A percentile compares a stretch with the other conserved stretches of the same genome.
Conservation (phyloP, 2,888 invertebrate species). For the Heliconius hortense region DNA sequence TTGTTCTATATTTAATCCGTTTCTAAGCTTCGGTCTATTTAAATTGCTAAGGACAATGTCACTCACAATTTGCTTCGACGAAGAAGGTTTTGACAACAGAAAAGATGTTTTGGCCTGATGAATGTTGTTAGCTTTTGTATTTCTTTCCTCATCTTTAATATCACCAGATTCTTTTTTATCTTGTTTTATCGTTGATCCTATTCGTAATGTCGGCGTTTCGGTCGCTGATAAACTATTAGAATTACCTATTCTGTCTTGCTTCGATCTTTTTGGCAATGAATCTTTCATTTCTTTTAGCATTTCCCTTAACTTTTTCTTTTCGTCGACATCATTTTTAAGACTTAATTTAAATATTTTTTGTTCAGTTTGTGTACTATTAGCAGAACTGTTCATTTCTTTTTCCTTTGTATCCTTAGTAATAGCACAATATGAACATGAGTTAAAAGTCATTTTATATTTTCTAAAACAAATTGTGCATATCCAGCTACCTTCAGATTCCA, state of each 20-base stretch:
- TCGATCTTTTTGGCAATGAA: conserved; percentile 84
- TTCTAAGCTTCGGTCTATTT: conserved; percentile 1
- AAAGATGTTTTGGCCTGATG: conserved; percentile 35
- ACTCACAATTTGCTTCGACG: conserved; percentile 31
- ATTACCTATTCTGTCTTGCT: conserved; percentile 53
- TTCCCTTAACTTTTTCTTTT: conserved; percentile 84
- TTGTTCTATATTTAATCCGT: neutral
- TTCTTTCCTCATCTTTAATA: neutral
- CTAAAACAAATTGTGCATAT: conserved; percentile 67
- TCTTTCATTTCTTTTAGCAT: conserved; percentile 90
- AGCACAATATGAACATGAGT: conserved; percentile 60
- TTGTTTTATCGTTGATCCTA: conserved; percentile 52
- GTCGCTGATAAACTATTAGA: conserved; percentile 42
- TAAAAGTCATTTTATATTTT: conserved; percentile 63
- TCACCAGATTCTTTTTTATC: conserved; percentile 10
- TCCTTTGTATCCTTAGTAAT: conserved; percentile 46
- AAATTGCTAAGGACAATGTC: conserved; percentile 16
- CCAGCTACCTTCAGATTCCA: conserved; percentile 52
- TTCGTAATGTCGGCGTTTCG: conserved; percentile 68
- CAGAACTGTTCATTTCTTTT: conserved; percentile 40
- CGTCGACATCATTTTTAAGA: conserved; percentile 54
- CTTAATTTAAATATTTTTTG: conserved; percentile 30
- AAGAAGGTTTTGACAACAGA: conserved; percentile 26
- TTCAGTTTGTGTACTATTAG: conserved; percentile 58
- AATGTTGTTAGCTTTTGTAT: neutral